phyloP scores from a whole-genome alignment of 2,113 vertebrate species.

The Antigone vipio region DNA sequence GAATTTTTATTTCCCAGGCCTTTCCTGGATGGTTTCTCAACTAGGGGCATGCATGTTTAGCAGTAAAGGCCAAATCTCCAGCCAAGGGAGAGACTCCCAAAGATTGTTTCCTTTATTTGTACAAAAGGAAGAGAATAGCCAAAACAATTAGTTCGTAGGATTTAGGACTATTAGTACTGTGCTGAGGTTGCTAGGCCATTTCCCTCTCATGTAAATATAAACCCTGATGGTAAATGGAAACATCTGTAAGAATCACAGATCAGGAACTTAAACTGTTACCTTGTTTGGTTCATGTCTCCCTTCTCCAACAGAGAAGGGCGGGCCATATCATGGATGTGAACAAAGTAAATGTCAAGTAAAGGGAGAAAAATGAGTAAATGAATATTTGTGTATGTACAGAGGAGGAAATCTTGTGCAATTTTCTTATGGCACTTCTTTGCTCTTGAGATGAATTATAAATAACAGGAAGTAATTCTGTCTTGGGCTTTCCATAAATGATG shows the following conservation, averaged over 20 bases:
- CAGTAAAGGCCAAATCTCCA: not conserved
- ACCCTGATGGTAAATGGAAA: not conserved
- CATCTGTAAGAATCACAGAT: not conserved
- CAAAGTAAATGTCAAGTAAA: constrained; percentile 32
- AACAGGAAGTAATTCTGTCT: not conserved
- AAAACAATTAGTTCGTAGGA: not conserved
- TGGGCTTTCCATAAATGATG: constrained; percentile 19
- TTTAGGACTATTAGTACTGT: not conserved
- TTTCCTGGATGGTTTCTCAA: not conserved
- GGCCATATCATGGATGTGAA: not conserved
- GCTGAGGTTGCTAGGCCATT: not conserved
- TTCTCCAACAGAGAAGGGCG: not conserved
- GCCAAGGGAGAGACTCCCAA: not conserved
- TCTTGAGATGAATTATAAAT: constrained; percentile 36
- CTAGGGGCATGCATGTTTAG: not conserved
- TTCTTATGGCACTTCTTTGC: constrained; percentile 10
- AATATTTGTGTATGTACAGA: not conserved
- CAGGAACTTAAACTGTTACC: not conserved
- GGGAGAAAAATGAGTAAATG: constrained; percentile 32
- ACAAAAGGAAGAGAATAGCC: not conserved
- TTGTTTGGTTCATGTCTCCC: not conserved
- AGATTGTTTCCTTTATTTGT: not conserved
- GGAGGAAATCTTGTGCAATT: constrained; percentile 7
- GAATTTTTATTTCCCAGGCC: not conserved
- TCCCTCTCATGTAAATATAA: not conserved